Percentiles rank a stretch among this genome's conserved stretches.
Conservation (phyloP, 1,140 invertebrate species). For the Drosophila arizonae region DNA sequence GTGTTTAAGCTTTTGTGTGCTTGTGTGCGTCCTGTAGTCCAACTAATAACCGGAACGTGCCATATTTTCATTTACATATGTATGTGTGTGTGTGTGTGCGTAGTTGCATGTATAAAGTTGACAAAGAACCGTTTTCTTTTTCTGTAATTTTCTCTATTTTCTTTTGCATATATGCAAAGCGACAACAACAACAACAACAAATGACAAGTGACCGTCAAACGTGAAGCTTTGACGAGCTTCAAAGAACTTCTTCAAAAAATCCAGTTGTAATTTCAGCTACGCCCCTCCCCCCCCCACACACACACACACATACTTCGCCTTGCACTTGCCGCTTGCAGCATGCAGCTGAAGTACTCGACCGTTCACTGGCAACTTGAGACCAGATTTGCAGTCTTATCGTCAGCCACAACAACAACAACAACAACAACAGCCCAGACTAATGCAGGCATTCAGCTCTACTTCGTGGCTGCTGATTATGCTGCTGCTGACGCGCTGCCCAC, state of each 20-base stretch:
- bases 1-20: not conserved
- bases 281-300: not conserved
- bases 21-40: slow-evolving; percentile 4
- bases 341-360: slow-evolving; percentile 2
- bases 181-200: slow-evolving; percentile 14
- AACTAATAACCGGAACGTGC: slow-evolving; percentile 51
- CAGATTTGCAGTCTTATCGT: slow-evolving; percentile 31
- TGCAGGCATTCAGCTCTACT: slow-evolving; percentile 19
- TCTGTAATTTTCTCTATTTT: not conserved
- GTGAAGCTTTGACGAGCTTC: slow-evolving; percentile 19
- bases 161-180: slow-evolving; percentile 11
- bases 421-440: slow-evolving; percentile 1
- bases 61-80: slow-evolving; percentile 47
- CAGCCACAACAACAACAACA: not conserved
- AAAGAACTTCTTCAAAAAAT: not conserved
- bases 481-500: not conserved
- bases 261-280: not conserved
- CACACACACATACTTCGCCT: no score
- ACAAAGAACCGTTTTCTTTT: not conserved
- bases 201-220: slow-evolving; percentile 20
- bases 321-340: not conserved
- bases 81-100: no score
- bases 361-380: not conserved
- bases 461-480: slow-evolving; percentile 48
- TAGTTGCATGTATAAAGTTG: slow-evolving; percentile 10